Percentiles rank a stretch among this genome's conserved stretches.
phyloP scores from a whole-genome alignment of 2,113 vertebrate species.

The Leptodactylus fuscus region DNA sequence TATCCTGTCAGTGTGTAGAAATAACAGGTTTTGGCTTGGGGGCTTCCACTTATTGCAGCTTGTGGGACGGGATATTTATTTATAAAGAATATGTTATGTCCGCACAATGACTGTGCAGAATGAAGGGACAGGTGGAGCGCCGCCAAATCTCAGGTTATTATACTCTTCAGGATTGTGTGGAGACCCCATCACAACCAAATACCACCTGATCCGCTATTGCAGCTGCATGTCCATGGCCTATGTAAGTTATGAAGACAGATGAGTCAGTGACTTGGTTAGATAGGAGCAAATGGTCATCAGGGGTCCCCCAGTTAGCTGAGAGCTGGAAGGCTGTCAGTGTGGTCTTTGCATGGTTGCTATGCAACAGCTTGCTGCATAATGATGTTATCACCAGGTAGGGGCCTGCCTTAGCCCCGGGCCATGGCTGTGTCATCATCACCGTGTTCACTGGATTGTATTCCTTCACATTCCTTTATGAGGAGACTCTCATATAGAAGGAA shows the following conservation, averaged over 20 bases:
- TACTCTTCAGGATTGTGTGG: too few species aligned
- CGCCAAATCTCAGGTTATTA: too few species aligned
- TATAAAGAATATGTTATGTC: background rate
- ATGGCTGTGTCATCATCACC: background rate
- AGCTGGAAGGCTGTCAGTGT: too few species aligned
- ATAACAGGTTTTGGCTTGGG: background rate
- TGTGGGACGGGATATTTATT: constrained; percentile 3
- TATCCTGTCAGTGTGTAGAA: background rate
- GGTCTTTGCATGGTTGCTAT: background rate
- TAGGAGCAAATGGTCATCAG: background rate
- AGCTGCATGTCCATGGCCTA: too few species aligned
- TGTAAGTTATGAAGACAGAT: too few species aligned
- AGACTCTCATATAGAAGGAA: background rate
- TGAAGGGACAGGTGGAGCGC: too few species aligned
- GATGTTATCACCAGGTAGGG: background rate
- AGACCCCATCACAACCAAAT: too few species aligned
- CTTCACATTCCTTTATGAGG: background rate
- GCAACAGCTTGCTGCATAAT: background rate
- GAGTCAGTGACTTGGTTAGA: background rate
- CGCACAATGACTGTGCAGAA: constrained; percentile 25
- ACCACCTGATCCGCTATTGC: too few species aligned
- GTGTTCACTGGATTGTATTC: background rate
- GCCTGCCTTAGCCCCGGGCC: background rate
- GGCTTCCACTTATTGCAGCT: background rate
- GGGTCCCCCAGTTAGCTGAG: too few species aligned